phyloP scores from a whole-genome alignment of 2,113 vertebrate species.

The Gobius niger region DNA sequence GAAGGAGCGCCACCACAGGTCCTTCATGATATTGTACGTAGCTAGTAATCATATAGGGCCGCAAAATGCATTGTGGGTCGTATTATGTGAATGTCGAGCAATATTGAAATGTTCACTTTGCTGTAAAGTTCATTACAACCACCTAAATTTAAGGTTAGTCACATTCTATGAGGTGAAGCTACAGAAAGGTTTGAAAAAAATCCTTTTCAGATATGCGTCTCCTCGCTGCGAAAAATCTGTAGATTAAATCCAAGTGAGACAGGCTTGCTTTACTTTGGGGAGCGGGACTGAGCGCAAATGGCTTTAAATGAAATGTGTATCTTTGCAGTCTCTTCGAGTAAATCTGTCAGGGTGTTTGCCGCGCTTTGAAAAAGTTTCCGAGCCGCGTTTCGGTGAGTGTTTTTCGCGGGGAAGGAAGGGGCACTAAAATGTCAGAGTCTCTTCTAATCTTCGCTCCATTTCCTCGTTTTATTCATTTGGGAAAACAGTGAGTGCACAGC shows the following conservation, averaged over 20 bases:
- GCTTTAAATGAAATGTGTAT: background rate
- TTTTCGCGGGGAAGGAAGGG: constrained; percentile 9
- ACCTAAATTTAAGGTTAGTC: background rate
- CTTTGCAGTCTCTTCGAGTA: background rate
- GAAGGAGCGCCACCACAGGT: too few relatives aligned
- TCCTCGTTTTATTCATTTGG: constrained; percentile 31
- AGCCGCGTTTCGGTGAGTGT: constrained; percentile 18
- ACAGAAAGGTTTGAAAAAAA: too few relatives aligned
- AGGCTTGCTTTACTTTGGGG: background rate
- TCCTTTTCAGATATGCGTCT: background rate
- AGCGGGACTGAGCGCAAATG: background rate
- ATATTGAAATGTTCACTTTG: too few relatives aligned
- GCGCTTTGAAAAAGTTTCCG: constrained; percentile 24
- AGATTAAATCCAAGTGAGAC: background rate
- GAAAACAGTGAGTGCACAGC: constrained; percentile 24
- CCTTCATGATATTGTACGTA: too few relatives aligned
- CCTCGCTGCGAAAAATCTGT: background rate
- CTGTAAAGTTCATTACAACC: too few relatives aligned
- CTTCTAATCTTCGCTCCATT: constrained; percentile 42
- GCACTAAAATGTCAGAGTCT: constrained; percentile 27
- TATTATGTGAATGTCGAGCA: too few relatives aligned
- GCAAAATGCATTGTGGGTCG: too few relatives aligned
- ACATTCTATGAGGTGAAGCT: background rate
- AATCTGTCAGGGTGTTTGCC: background rate
- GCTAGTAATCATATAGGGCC: too few relatives aligned